A percentile compares a stretch with the other conserved stretches of the same genome.
Evolutionary conservation across 2,113 vertebrate species (phyloP).

Genomic region (Catharus fuscescens): DNA sequence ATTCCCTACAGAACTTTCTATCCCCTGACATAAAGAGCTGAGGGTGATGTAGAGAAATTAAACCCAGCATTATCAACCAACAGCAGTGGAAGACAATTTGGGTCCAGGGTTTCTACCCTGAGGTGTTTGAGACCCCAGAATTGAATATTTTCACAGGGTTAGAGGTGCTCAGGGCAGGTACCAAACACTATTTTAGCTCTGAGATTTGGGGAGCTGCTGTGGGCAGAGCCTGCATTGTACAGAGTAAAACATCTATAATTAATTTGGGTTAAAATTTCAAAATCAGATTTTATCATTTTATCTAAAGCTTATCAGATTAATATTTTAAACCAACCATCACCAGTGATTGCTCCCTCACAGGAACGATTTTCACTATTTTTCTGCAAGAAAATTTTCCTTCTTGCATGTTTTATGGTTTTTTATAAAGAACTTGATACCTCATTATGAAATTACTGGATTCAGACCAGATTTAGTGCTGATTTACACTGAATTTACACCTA

Average conservation of each 20-base stretch:
- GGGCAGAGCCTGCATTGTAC: not conserved
- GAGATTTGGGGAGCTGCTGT: not conserved
- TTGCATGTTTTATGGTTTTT: not conserved
- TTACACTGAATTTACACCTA: not conserved
- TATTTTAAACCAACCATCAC: not conserved
- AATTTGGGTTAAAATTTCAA: not conserved
- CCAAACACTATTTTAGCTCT: not conserved
- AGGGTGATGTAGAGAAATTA: not conserved
- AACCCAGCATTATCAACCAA: not conserved
- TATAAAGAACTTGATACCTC: not conserved
- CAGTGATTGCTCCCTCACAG: not conserved
- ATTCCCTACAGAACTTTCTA: not conserved
- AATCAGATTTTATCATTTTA: not conserved
- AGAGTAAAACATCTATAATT: not conserved
- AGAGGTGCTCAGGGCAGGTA: not conserved
- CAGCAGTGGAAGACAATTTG: not conserved
- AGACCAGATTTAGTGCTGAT: not conserved
- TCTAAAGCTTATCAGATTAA: not conserved
- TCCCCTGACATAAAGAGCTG: not conserved
- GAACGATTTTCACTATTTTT: not conserved
- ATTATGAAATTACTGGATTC: not conserved
- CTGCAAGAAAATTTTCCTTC: not conserved
- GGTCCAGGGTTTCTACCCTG: not conserved
- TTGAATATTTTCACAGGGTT: not conserved
- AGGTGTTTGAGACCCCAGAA: not conserved